These are phyloP conservation scores for Ophion ventricosus DNA, from an alignment of 2,888 invertebrate genomes.

Conservation along the genomic window DNA sequence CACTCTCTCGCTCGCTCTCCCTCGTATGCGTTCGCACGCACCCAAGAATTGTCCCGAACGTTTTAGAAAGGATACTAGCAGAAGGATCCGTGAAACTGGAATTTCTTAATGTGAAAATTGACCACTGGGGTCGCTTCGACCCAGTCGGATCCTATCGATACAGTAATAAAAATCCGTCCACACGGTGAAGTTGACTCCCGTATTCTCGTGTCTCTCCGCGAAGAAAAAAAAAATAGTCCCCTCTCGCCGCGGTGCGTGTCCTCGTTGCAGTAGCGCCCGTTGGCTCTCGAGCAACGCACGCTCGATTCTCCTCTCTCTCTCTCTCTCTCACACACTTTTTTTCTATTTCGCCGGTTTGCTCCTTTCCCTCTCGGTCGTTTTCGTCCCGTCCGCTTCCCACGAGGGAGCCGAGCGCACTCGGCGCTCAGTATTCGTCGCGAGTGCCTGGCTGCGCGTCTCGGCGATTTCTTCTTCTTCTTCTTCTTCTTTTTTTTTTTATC, in stretches of 20 bases:
- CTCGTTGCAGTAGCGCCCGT: constrained; percentile 59
- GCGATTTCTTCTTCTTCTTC: neutral
- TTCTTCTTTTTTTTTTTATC: too few relatives aligned
- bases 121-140: neutral
- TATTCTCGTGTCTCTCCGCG: neutral
- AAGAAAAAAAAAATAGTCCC: constrained; percentile 41
- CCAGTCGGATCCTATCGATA: neutral
- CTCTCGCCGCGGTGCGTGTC: constrained; percentile 55
- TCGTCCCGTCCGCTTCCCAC: constrained; percentile 32
- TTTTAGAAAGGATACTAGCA: neutral
- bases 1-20: constrained; percentile 1
- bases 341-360: constrained; percentile 66
- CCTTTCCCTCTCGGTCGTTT: constrained; percentile 59
- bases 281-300: constrained; percentile 64
- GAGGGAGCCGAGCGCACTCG: constrained; percentile 19
- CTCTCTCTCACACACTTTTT: too few relatives aligned
- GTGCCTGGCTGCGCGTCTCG: neutral
- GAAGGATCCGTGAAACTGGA: neutral
- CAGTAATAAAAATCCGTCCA: neutral
- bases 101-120: neutral
- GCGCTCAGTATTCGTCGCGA: constrained; percentile 22
- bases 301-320: constrained; percentile 57
- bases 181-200: neutral
- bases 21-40: neutral
- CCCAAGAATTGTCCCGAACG: neutral